Base-by-base conservation (phyloP, 2,113 vertebrate species). In the Eubucco bourcierii region DNA sequence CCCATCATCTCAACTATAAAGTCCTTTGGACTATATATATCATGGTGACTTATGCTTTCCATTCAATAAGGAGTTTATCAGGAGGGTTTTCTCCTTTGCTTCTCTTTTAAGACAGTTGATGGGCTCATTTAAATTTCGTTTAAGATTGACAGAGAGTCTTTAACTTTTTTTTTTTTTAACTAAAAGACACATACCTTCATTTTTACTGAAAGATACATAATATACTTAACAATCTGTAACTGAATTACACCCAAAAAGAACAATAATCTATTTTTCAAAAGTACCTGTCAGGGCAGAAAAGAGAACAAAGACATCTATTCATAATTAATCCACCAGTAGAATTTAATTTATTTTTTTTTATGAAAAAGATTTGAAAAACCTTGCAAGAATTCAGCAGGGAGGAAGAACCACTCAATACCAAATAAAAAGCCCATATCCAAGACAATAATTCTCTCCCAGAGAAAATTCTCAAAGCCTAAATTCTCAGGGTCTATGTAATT, bases 71-170 rank as follows among this genome's bases (percentile, higher is more conserved):
- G 37, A 37, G 3, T 34, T 60, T 77, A 70, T 12, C 18, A 4
- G 52, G 24, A 70, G 9, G 3, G 0, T 0, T 3, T 72, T 28
- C 24, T 59, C 64, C 4, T 56, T 72, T 55, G 10, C 0, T 76
- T 72, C 76, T 46, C 21, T 77, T 77, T 68, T n/a, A n/a, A 52
- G 15, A 46, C 19, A 18, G 5, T 15, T 64, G 10, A 50, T 25
- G 6, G 4, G 6, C 14, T 68, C 59, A 58, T 65, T 41, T 46
- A 60, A 66, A 75, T 28, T 9, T n/a, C 71, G 1, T 80, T 52
- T 84, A 47, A 90, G 44, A 68, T 5, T 39, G 20, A n/a, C 3
- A 39, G 29, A 34, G 4, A 68, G 7, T n/a, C 88, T 8, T 67
- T 60, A 59, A 52, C 6, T 31, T 8, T 0, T 15, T 50, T 59